Evolutionary conservation across 2,113 vertebrate genomes (phyloP).

Genomic region (Pelecanoides urinatrix): DNA sequence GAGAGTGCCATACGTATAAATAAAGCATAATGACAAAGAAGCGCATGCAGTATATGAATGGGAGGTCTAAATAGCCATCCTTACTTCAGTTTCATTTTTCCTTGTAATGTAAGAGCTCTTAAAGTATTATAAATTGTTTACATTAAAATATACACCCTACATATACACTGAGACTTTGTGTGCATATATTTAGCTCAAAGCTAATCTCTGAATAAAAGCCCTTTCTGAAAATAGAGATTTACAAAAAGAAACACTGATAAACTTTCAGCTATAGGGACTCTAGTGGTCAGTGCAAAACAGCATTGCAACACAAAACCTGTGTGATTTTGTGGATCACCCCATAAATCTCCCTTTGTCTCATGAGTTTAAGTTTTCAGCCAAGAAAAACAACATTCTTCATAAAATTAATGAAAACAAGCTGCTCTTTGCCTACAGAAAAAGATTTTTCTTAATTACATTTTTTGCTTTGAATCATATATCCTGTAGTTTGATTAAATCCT

Average conservation of each 20-base stretch:
- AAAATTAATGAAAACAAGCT: slow-evolving; percentile 75
- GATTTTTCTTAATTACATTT: slow-evolving; percentile 72
- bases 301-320: slow-evolving; percentile 33
- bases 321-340: slow-evolving; percentile 40
- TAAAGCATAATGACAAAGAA: background rate
- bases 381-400: slow-evolving; percentile 70
- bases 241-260: slow-evolving; percentile 58
- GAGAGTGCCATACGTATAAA: background rate
- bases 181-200: slow-evolving; percentile 39
- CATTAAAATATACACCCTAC: background rate
- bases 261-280: slow-evolving; percentile 31
- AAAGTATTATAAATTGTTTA: slow-evolving; percentile 20
- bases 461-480: slow-evolving; percentile 66
- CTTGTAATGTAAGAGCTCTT: background rate
- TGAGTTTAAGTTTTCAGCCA: slow-evolving; percentile 56
- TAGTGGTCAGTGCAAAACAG: slow-evolving; percentile 39
- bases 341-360: slow-evolving; percentile 46
- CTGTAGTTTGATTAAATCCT: slow-evolving; percentile 68
- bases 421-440: slow-evolving; percentile 65
- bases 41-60: background rate
- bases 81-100: background rate
- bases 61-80: background rate
- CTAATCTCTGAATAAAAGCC: slow-evolving; percentile 20
- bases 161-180: slow-evolving; percentile 1
- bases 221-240: slow-evolving; percentile 40